A percentile compares a stretch with the other conserved stretches of the same genome.
Evolutionary conservation across 2,888 invertebrate genomes (phyloP).

Genomic region (Morpho deidamia): DNA sequence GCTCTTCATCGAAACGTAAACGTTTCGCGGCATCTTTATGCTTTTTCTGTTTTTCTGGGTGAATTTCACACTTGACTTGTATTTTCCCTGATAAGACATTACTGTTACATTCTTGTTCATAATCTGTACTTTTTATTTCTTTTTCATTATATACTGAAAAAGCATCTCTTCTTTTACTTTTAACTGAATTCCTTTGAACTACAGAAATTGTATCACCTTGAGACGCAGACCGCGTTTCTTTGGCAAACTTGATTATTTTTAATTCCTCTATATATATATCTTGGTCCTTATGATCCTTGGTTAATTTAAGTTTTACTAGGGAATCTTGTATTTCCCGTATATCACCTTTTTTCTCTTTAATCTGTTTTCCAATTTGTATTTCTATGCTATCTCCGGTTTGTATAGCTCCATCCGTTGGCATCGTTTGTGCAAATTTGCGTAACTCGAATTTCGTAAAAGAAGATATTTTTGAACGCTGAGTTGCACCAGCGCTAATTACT

Average conservation of each 20-base stretch:
- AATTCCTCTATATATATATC: slow-evolving; percentile 37
- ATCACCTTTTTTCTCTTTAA: slow-evolving; percentile 1
- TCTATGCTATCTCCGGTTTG: slow-evolving; percentile 60
- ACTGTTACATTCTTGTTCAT: slow-evolving; percentile 25
- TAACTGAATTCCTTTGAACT: background rate
- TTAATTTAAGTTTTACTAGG: background rate
- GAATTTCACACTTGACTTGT: slow-evolving; percentile 15
- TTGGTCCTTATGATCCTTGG: background rate
- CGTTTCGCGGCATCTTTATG: slow-evolving; percentile 29
- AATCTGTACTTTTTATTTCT: slow-evolving; percentile 39
- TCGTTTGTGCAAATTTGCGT: slow-evolving; percentile 32
- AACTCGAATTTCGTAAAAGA: slow-evolving; percentile 54
- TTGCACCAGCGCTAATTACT: background rate
- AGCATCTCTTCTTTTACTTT: slow-evolving; percentile 6
- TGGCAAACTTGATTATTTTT: slow-evolving; percentile 43
- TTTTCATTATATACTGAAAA: slow-evolving; percentile 28
- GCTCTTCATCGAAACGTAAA: slow-evolving; percentile 50
- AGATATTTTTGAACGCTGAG: slow-evolving; percentile 28
- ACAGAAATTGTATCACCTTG: slow-evolving; percentile 12
- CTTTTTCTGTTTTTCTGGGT: slow-evolving; percentile 14
- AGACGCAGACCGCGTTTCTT: slow-evolving; percentile 29
- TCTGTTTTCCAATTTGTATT: slow-evolving; percentile 24
- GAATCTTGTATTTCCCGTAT: background rate
- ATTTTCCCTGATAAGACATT: background rate
- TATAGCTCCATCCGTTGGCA: slow-evolving; percentile 34